Base-by-base conservation (phyloP, 2,888 invertebrate species). In the Ormia ochracea region DNA sequence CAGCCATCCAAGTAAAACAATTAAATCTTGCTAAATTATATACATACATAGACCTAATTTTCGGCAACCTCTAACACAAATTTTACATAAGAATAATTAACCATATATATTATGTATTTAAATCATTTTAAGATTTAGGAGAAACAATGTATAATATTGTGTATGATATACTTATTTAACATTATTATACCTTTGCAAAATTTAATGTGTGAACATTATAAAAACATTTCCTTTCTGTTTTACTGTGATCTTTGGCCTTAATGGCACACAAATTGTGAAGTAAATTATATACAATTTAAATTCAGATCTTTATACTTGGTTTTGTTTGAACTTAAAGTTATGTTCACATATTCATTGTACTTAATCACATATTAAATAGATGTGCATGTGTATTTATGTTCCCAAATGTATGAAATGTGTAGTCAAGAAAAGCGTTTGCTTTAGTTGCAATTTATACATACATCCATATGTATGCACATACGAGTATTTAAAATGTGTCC, bases 1-100 rank as follows among this genome's bases (percentile, higher is more conserved):
- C 56, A 26, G n/a, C 59, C 10, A 33, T 28, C 52, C 50, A 66
- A 28, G 4, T 14, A 33, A 31, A 63, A 23, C n/a, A 41, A 52
- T 52, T n/a, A n/a, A n/a, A n/a, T n/a, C n/a, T n/a, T n/a, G 19
- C 17, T 31, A 48, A 31, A 14, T 12, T 56, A 33, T 3, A 33
- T n/a, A 3, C 17, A 21, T 21, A 43, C 33, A 26, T 21, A 36
- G 12, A 6, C 4, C 43, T 26, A 50, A n/a, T 23, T 72, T 72
- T 59, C 41, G 56, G 59, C 66, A 59, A 14, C 31, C 54, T 31
- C 19, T 28, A 69, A 73, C 23, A 70, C 19, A 74, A 76, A 68
- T 76, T 61, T 48, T 80, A 80, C 76, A 72, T 76, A 59, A 56
- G 36, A 75, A 61, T 38, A 68, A 36, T 66, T 31, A 31, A 58